Conservation (phyloP, 2,797 vertebrate genomes). For the Tapirus indicus region DNA sequence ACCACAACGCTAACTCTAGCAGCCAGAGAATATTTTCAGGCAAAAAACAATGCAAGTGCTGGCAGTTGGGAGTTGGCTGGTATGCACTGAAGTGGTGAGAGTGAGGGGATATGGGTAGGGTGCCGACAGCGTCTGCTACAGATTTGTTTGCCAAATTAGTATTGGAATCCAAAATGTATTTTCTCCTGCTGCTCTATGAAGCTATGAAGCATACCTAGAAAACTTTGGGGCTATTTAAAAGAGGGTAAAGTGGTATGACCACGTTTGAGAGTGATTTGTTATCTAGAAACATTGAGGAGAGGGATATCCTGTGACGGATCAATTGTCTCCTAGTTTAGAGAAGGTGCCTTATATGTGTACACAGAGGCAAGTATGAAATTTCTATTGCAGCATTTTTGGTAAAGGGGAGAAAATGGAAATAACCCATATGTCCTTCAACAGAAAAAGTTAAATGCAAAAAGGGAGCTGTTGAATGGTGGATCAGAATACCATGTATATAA, state of each 20-base stretch:
- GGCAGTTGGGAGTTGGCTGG: neutral
- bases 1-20: neutral
- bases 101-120: neutral
- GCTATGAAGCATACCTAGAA: constrained; percentile 7
- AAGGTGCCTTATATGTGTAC: neutral
- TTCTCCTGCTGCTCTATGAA: neutral
- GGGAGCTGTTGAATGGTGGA: neutral
- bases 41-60: neutral
- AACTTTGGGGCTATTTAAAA: neutral
- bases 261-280: neutral
- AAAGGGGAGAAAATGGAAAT: neutral
- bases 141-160: neutral
- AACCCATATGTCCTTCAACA: neutral
- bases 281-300: neutral
- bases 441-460: constrained; percentile 43
- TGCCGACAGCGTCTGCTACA: neutral
- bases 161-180: constrained; percentile 7
- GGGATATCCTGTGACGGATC: neutral
- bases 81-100: neutral
- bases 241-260: neutral
- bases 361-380: neutral
- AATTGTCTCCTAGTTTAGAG: neutral
- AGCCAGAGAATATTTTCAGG: constrained; percentile 17
- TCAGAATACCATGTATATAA: neutral
- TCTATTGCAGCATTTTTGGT: neutral